Evolutionary conservation across 2,888 invertebrate species (phyloP), one percentile per base, ranked within the genome.

Genomic region (Sepioteuthis lessoniana): DNA sequence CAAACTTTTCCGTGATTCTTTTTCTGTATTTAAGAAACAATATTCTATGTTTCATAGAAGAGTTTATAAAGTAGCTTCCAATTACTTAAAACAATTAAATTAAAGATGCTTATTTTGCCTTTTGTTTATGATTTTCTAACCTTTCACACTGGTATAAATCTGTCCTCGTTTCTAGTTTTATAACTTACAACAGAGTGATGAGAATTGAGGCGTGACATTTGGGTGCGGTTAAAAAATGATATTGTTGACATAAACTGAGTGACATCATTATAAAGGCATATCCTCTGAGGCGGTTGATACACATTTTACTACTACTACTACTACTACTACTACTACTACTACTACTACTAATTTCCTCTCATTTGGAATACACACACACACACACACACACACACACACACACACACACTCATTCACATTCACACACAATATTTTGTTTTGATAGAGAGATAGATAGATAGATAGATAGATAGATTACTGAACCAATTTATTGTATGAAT

Each of bases 181-280:
- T n/a, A 76, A 31, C 76, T 76, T 76, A n/a, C 5, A 76, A 76
- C 76, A 76, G 76, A n/a, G 76, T 76, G 76, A 76, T 10, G 8
- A 19, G 76, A 76, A 76, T 1, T 76, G 76, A 13, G 31, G 76
- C 76, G 31, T 76, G 31, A 76, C 31, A n/a, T 13, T 76, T 76
- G 76, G 76, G 76, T 76, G 76, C 31, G 76, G 76, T n/a, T 8
- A 1, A 76, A 76, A 76, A 76, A n/a, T 31, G 5, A 76, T n/a
- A 31, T 13, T 76, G 76, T 76, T 76, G 13, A 31, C n/a, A n/a
- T n/a, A 76, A 76, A 76, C 76, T 31, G 31, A 76, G 76, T 76
- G 76, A 76, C 76, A 76, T 76, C 76, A 76, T 76, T 76, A 76
- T 76, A 31, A 76, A 76, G 31, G 76, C 76, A 76, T 76, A 76